Evolutionary conservation across 2,797 vertebrate genomes (phyloP), one percentile per base, ranked within the genome.

Genomic region (Alexandromys oeconomus): DNA sequence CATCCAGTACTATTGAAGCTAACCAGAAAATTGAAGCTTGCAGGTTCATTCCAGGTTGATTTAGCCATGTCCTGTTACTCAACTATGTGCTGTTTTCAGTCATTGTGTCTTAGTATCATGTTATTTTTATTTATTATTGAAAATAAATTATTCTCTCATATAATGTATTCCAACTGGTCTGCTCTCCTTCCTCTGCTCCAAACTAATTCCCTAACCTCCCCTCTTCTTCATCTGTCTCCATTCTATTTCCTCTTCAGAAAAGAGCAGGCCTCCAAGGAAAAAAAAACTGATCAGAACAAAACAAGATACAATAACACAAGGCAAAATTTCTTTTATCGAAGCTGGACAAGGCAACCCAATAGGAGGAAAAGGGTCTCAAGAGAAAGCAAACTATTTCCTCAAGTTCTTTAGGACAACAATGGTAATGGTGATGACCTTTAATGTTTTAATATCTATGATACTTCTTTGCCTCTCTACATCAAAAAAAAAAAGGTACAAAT

Each of bases 151-250:
- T 37, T 23, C n/a, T 73, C 4, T 73, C n/a, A 40, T 40, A 40
- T 21, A 40, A 40, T 23, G 10, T 4, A 12, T 73, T 21, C 8
- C 19, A 23, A 73, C 9, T 2, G 23, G 19, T 73, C 37, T 73
- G 6, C 7, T 1, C 19, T 73, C 19, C n/a, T 21, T 73, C n/a
- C 9, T 23, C n/a, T 73, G 37, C 69, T 37, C 1, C n/a, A 19
- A 37, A 21, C 19, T 73, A 8, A n/a, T 73, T 1, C 19, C 9
- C 34, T 71, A 57, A 57, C 34, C 7, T 21, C 2, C 23, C 10
- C n/a, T 2, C 9, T n/a, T 73, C 8, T 73, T 19, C 1, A 21
- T 21, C 3, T 19, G 17, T 5, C 21, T n/a, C 3, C 8, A 9
- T 19, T 71, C 8, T 8, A 71, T 37, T 71, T 19, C 0, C n/a